These are phyloP conservation scores for Rana temporaria DNA, from an alignment of 2,113 vertebrate species.

Conservation along the genomic window DNA sequence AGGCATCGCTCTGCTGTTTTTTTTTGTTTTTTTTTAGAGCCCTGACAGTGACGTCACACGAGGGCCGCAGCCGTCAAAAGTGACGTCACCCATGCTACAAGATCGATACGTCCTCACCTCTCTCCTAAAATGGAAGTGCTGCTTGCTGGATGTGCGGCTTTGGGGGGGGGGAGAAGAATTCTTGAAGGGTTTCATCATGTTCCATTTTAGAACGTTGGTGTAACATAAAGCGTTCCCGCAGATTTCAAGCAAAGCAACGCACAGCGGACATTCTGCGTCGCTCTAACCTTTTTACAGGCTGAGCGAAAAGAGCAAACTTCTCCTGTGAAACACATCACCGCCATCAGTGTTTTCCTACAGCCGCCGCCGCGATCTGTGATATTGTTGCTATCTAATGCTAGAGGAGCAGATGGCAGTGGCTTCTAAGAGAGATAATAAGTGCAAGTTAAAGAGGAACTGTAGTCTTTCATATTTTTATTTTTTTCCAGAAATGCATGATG, in stretches of 20 bases:
- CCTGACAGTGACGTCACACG: conserved; percentile 1
- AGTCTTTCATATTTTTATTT: not conserved
- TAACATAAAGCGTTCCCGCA: too few species aligned
- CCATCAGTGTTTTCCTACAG: conserved; percentile 29
- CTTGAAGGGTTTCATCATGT: not conserved
- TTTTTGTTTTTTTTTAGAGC: not conserved
- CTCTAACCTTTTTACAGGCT: not conserved
- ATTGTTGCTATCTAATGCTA: not conserved
- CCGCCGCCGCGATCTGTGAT: not conserved
- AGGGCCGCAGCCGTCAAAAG: not conserved
- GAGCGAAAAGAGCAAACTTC: conserved; percentile 38
- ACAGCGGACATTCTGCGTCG: not conserved
- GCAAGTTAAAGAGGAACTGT: not conserved
- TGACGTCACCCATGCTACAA: not conserved
- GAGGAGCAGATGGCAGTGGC: conserved; percentile 16
- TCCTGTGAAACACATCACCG: not conserved
- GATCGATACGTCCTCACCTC: not conserved
- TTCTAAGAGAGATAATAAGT: conserved; percentile 9
- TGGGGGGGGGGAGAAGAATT: not conserved
- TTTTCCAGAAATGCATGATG: too few species aligned
- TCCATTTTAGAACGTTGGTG: not conserved
- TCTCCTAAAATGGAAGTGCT: not conserved
- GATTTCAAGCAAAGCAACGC: too few species aligned
- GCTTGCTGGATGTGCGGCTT: not conserved
- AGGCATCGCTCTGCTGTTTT: conserved; percentile 8